A percentile compares a stretch with the other conserved stretches of the same genome.
These are phyloP conservation scores for Stegostoma tigrinum DNA, from an alignment of 2,113 vertebrate species.

Conservation along the genomic window DNA sequence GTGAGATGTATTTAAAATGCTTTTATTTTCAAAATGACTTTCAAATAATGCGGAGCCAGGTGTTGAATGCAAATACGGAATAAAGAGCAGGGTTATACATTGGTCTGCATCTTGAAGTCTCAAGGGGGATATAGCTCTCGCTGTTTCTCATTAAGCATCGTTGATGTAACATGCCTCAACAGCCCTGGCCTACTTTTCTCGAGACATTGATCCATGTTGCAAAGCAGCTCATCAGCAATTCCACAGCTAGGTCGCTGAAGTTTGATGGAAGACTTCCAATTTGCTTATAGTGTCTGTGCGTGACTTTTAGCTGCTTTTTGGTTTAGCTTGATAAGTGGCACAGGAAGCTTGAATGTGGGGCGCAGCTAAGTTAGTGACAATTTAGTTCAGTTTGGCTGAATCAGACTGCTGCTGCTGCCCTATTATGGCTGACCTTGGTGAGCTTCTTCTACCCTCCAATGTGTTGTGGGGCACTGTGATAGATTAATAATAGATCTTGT, in stretches of 20 bases:
- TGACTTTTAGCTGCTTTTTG: background rate
- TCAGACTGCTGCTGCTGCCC: background rate
- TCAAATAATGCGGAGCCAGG: background rate
- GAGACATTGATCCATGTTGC: background rate
- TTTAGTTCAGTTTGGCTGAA: background rate
- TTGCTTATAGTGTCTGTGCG: background rate
- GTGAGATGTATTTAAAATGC: background rate
- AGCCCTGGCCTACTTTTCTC: background rate
- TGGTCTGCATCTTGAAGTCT: background rate
- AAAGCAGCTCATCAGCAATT: background rate
- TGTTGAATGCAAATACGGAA: background rate
- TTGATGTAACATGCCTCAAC: background rate
- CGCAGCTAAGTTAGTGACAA: background rate
- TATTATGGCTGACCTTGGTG: background rate
- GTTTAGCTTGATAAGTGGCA: background rate
- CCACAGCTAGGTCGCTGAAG: too few relatives aligned
- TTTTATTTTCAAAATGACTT: background rate
- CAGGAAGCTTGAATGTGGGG: background rate
- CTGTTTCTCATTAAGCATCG: background rate
- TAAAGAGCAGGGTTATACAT: background rate
- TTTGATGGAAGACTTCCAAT: background rate
- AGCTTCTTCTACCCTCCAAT: background rate
- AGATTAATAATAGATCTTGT: background rate
- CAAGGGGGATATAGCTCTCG: background rate
- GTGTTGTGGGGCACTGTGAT: background rate